A percentile compares a stretch with the other conserved stretches of the same genome.
These are phyloP conservation scores for Ailuropoda melanoleuca DNA, from an alignment of 2,113 vertebrate genomes.

Conservation along the genomic window DNA sequence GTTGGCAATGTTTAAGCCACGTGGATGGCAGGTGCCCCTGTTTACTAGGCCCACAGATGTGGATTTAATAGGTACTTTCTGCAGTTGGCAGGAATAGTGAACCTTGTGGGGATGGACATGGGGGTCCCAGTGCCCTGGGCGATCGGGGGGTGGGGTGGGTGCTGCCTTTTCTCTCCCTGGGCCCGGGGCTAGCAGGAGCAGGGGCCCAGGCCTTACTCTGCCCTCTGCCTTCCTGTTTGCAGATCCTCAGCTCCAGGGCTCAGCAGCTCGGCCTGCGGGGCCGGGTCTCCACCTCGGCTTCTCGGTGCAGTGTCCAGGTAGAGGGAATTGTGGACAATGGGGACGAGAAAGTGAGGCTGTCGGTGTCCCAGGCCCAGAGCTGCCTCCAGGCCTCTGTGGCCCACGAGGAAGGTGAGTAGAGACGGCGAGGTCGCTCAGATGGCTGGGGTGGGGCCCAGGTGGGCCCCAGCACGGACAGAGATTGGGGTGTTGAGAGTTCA, in stretches of 20 bases:
- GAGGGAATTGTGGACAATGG: constrained; percentile 83
- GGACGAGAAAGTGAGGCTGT: constrained; percentile 84
- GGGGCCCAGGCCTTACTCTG: not conserved
- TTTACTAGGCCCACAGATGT: not conserved
- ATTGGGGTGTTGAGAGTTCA: not conserved
- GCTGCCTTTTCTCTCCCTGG: not conserved
- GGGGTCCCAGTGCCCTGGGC: no score
- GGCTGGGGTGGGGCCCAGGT: not conserved
- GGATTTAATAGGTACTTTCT: not conserved
- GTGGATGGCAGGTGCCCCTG: fast-evolving
- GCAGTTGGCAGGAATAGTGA: not conserved
- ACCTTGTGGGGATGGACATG: not conserved
- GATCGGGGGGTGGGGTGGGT: not conserved
- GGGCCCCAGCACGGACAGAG: not conserved
- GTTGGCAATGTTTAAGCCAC: not conserved
- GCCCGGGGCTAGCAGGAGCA: not conserved
- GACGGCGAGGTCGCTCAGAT: not conserved
- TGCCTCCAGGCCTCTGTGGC: constrained; percentile 85
- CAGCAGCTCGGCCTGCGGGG: constrained; percentile 83
- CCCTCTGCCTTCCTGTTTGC: not conserved
- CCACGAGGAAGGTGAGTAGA: constrained; percentile 81
- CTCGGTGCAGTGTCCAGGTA: constrained; percentile 79
- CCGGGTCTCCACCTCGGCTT: constrained; percentile 77
- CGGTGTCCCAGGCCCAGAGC: constrained; percentile 74
- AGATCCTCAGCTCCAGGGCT: constrained; percentile 68